Conservation (phyloP, 2,888 invertebrate genomes). For the Allophyes oxyacanthae region DNA sequence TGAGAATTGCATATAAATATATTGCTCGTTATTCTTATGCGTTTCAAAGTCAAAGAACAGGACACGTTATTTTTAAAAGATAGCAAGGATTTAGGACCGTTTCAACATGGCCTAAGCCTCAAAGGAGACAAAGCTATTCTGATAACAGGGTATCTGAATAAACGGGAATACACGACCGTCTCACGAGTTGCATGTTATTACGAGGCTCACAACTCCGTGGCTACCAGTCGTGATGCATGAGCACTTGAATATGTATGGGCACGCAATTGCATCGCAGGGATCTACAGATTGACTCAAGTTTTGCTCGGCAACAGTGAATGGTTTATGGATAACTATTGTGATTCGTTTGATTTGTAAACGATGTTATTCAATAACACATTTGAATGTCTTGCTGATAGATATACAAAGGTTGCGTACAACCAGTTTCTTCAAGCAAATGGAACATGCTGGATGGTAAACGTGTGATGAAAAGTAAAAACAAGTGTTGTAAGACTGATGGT, state of each 20-base stretch:
- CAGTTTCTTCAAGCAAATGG: slow-evolving; percentile 1
- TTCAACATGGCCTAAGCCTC: slow-evolving; percentile 27
- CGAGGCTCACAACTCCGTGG: slow-evolving; percentile 59
- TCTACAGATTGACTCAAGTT: slow-evolving; percentile 57
- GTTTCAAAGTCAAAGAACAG: background rate
- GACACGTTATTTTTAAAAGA: slow-evolving; percentile 5
- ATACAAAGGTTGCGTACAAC: slow-evolving; percentile 4
- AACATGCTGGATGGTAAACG: too few species aligned
- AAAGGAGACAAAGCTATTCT: slow-evolving; percentile 52
- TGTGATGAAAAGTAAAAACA: too few species aligned
- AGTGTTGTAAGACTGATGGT: too few species aligned
- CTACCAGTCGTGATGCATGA: slow-evolving; percentile 61
- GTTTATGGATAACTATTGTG: slow-evolving; percentile 51
- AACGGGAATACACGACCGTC: slow-evolving; percentile 51
- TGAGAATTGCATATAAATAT: background rate
- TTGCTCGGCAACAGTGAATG: slow-evolving; percentile 42
- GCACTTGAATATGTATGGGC: slow-evolving; percentile 69
- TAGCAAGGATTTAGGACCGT: slow-evolving; percentile 17
- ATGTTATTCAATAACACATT: slow-evolving; percentile 46
- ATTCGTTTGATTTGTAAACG: slow-evolving; percentile 45
- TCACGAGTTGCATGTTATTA: slow-evolving; percentile 64
- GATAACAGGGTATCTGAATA: slow-evolving; percentile 58
- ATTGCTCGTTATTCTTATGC: background rate
- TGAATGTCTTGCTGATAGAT: slow-evolving; percentile 19
- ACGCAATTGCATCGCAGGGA: slow-evolving; percentile 58